Evolutionary conservation across 2,888 invertebrate species (phyloP).

Genomic region (Epinotia ramella): DNA sequence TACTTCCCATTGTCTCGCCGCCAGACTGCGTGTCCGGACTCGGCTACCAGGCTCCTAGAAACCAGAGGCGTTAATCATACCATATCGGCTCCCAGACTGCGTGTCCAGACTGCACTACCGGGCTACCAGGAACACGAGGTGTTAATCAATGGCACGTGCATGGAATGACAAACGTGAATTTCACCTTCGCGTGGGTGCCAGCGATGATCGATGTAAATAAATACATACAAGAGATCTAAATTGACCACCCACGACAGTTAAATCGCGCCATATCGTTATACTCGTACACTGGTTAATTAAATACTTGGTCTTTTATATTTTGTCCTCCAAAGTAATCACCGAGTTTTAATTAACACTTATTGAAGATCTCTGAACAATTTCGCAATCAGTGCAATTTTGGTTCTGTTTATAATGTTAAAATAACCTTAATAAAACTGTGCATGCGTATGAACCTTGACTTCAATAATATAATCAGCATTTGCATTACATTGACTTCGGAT

Average conservation of each 20-base stretch:
- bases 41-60: constrained; percentile 36
- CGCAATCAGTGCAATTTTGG: constrained; percentile 19
- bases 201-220: constrained; percentile 9
- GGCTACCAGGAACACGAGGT: neutral
- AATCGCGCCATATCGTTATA: constrained; percentile 10
- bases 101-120: constrained; percentile 14
- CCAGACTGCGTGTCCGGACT: constrained; percentile 40
- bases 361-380: constrained; percentile 20
- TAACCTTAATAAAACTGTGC: constrained; percentile 11
- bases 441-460: constrained; percentile 26
- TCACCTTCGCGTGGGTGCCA: neutral
- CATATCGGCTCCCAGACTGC: constrained; percentile 2
- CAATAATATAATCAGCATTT: constrained; percentile 21
- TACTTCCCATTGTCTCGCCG: constrained; percentile 29
- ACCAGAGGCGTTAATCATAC: constrained; percentile 3
- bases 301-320: constrained; percentile 34
- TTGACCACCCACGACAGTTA: constrained; percentile 23
- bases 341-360: constrained; percentile 29
- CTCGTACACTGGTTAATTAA: constrained; percentile 36
- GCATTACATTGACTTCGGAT: neutral
- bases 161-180: constrained; percentile 8
- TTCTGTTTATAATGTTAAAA: constrained; percentile 6
- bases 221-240: neutral
- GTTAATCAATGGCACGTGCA: constrained; percentile 6
- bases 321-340: constrained; percentile 16